Evolutionary conservation across 1,140 invertebrate species (phyloP).

Genomic region (Gerris buenoi): DNA sequence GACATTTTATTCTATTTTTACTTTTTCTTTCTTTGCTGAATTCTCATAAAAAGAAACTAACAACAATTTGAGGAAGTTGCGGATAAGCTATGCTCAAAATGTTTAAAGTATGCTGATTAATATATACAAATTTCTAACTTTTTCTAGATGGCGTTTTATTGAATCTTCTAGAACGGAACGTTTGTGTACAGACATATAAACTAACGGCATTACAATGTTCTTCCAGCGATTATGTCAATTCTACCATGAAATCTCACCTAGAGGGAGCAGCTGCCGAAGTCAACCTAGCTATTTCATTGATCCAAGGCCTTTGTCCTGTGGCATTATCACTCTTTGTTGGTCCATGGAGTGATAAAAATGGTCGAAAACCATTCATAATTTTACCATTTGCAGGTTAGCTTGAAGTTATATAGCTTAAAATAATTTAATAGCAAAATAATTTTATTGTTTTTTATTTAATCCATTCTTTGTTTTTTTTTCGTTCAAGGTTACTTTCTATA

Average conservation of each 20-base stretch:
- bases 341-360: neutral
- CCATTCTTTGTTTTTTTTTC: neutral
- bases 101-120: no score
- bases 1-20: no score
- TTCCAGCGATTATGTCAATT: neutral
- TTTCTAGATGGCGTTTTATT: neutral
- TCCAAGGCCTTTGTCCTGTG: neutral
- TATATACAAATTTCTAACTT: no score
- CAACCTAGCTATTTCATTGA: neutral
- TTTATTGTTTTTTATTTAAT: no score
- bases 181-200: neutral
- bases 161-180: neutral
- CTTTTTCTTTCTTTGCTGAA: no score
- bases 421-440: no score
- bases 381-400: neutral
- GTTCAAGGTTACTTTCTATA: neutral
- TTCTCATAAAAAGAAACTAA: no score
- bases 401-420: no score
- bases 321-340: neutral
- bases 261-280: neutral
- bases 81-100: no score
- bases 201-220: neutral
- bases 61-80: no score
- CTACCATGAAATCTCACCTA: neutral
- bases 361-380: neutral